phyloP scores from a whole-genome alignment of 2,797 vertebrate genomes.

The Phataginus tetradactyla region DNA sequence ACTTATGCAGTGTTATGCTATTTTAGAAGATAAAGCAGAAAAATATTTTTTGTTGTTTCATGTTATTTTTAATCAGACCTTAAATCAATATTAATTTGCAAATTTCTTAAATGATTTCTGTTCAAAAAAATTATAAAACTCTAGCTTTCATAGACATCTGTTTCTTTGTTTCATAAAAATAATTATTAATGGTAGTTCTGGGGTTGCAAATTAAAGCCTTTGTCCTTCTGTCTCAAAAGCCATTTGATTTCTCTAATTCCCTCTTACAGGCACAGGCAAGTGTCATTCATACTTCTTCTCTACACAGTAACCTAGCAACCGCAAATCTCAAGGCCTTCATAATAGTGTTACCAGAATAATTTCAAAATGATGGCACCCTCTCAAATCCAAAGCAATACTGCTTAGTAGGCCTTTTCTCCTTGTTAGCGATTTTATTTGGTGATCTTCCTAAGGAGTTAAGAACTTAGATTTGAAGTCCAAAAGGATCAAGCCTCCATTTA shows the following conservation, averaged over 20 bases:
- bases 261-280: not conserved
- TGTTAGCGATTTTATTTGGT: not conserved
- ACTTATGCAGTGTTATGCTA: not conserved
- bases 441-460: not conserved
- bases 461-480: not conserved
- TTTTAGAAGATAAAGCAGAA: not conserved
- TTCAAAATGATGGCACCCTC: not conserved
- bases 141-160: not conserved
- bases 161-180: constrained; percentile 31
- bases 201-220: constrained; percentile 9
- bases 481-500: not conserved
- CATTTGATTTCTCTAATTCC: not conserved
- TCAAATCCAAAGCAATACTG: not conserved
- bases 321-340: not conserved
- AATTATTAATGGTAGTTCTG: not conserved
- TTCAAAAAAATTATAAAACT: constrained; percentile 22
- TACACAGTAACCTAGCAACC: constrained; percentile 35
- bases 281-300: not conserved
- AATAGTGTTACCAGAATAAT: not conserved
- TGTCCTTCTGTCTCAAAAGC: not conserved
- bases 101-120: not conserved
- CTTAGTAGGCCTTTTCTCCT: not conserved
- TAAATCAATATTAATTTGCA: constrained; percentile 25
- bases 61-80: not conserved
- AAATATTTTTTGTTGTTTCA: not conserved